Evolutionary conservation across 2,113 vertebrate genomes (phyloP).

Genomic region (Phycodurus eques): DNA sequence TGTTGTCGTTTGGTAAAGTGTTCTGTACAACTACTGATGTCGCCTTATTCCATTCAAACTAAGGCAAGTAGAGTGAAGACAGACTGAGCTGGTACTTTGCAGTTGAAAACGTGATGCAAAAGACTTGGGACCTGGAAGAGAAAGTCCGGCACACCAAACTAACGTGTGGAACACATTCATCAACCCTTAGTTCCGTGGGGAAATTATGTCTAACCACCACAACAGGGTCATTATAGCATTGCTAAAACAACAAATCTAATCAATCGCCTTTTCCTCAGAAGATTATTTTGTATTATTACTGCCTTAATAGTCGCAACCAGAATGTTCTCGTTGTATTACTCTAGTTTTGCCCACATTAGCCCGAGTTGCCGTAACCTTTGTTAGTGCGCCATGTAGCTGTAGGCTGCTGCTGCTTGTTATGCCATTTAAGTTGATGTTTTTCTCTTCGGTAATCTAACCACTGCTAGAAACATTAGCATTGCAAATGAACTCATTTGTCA

Average conservation of each 20-base stretch:
- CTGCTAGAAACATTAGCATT: constrained; percentile 5
- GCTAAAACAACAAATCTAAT: too few species aligned
- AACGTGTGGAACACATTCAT: too few species aligned
- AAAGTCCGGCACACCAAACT: too few species aligned
- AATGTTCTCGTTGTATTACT: not conserved
- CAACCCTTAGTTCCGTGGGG: too few species aligned
- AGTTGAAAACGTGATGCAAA: too few species aligned
- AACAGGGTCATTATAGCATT: too few species aligned
- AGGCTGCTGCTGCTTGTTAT: not conserved
- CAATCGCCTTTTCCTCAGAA: not conserved
- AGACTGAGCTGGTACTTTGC: too few species aligned
- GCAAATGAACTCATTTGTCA: constrained; percentile 2
- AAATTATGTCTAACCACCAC: too few species aligned
- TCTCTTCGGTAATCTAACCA: constrained; percentile 1
- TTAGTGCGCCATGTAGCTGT: not conserved
- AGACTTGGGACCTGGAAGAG: too few species aligned
- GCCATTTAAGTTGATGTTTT: constrained; percentile 6
- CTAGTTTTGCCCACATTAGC: not conserved
- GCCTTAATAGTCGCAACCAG: not conserved
- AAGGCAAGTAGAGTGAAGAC: too few species aligned
- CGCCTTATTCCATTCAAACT: too few species aligned
- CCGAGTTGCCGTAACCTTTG: constrained; percentile 14
- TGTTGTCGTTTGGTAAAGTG: not conserved
- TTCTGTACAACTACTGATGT: too few species aligned
- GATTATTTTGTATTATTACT: not conserved